Conservation (phyloP, 2,888 invertebrate genomes). For the Volucella inflata region DNA sequence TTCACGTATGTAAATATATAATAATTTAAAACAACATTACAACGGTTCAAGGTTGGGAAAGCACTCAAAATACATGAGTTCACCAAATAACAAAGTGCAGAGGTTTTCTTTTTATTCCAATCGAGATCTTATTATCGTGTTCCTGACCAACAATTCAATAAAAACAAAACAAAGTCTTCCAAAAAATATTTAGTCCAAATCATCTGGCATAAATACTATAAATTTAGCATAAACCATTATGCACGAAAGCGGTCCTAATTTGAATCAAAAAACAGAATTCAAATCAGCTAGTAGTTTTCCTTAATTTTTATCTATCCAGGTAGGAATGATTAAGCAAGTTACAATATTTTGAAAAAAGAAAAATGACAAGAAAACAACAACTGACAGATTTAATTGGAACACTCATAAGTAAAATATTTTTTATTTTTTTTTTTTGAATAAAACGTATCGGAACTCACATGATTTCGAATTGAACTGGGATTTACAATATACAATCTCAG, state of each 20-base stretch:
- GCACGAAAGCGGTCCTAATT: neutral
- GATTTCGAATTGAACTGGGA: slow-evolving; percentile 3
- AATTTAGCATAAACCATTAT: neutral
- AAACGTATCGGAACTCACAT: slow-evolving; percentile 52
- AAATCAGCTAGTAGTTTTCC: neutral
- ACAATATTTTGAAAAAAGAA: neutral
- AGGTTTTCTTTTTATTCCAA: no score
- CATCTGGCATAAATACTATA: no score
- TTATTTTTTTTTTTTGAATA: slow-evolving; percentile 29
- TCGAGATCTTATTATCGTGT: no score
- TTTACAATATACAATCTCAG: slow-evolving; percentile 3
- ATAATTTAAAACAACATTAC: neutral
- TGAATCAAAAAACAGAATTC: neutral
- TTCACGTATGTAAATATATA: slow-evolving; percentile 1
- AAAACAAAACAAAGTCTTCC: no score
- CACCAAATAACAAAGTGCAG: neutral
- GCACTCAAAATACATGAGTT: neutral
- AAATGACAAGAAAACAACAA: slow-evolving; percentile 7
- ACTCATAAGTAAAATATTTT: slow-evolving; percentile 11
- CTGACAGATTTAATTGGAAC: slow-evolving; percentile 19
- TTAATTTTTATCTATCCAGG: slow-evolving; percentile 1
- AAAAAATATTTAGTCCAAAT: no score
- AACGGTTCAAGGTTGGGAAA: slow-evolving; percentile 30
- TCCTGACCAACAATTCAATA: no score
- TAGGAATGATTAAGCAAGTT: no score